A percentile compares a stretch with the other conserved stretches of the same genome.
phyloP scores from a whole-genome alignment of 2,797 vertebrate genomes.

The Adelosebastes latens region DNA sequence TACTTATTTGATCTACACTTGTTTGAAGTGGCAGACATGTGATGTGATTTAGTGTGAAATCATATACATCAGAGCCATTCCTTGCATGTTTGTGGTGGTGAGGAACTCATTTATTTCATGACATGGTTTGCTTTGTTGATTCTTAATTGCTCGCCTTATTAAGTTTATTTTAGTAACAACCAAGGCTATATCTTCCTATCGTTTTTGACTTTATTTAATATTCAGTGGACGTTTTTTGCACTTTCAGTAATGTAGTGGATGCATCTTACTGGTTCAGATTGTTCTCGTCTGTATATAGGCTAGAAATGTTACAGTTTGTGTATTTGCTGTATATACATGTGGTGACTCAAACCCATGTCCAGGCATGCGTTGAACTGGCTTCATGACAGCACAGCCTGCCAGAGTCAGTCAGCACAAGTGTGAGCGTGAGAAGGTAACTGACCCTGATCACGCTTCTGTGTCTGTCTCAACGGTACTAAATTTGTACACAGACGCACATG shows the following conservation, averaged over 20 bases:
- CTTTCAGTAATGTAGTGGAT: background rate
- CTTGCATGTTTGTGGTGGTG: background rate
- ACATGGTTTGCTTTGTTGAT: slow-evolving; percentile 12
- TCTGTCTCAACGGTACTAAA: background rate
- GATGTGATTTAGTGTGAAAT: slow-evolving; percentile 31
- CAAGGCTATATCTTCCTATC: background rate
- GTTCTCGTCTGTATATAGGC: background rate
- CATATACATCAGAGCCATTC: background rate
- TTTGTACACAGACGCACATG: background rate
- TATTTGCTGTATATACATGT: slow-evolving; percentile 34
- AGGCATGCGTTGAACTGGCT: slow-evolving; percentile 25
- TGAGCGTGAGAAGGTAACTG: slow-evolving; percentile 23
- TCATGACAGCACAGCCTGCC: slow-evolving; percentile 5
- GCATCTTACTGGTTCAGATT: background rate
- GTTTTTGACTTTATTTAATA: background rate
- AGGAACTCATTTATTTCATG: slow-evolving; percentile 21
- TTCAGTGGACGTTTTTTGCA: background rate
- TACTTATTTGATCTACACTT: slow-evolving; percentile 8
- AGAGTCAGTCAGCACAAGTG: slow-evolving; percentile 16
- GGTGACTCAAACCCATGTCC: background rate
- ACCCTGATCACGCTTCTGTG: background rate
- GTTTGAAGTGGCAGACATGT: slow-evolving; percentile 16
- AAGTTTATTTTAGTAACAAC: background rate
- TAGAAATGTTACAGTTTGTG: background rate
- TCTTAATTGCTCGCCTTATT: background rate